Percentiles rank a stretch among this genome's conserved stretches.
Evolutionary conservation across 2,888 invertebrate species (phyloP).

Genomic region (Gymnoscelis rufifasciata): DNA sequence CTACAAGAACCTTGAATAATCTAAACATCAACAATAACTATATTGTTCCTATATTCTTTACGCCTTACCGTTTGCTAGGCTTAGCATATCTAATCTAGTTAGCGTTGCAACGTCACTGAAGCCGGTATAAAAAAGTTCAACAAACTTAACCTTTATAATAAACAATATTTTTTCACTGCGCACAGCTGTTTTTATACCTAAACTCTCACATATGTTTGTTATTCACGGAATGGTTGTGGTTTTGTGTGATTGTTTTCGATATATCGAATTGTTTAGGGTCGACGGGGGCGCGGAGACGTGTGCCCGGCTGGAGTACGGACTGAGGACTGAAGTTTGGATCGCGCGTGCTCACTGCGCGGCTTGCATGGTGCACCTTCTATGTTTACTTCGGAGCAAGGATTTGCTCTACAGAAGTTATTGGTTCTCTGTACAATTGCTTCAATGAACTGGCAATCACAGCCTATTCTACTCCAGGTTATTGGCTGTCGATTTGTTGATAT

Average conservation of each 20-base stretch:
- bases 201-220: constrained; percentile 22
- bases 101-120: constrained; percentile 67
- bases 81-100: constrained; percentile 70
- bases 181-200: constrained; percentile 28
- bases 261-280: constrained; percentile 21
- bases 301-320: constrained; percentile 59
- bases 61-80: constrained; percentile 48
- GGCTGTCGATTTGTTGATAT: neutral
- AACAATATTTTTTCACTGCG: constrained; percentile 33
- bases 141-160: constrained; percentile 60
- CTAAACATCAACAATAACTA: neutral
- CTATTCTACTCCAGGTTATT: neutral
- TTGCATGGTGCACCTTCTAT: constrained; percentile 41
- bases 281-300: constrained; percentile 48
- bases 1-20: constrained; percentile 31
- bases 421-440: constrained; percentile 3
- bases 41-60: constrained; percentile 34
- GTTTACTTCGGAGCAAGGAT: constrained; percentile 24
- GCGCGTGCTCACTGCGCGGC: constrained; percentile 67
- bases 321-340: constrained; percentile 33
- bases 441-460: neutral
- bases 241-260: constrained; percentile 4
- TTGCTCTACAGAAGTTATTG: constrained; percentile 10
- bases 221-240: constrained; percentile 7
- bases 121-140: constrained; percentile 71